These are phyloP conservation scores for Cervus canadensis DNA, from an alignment of 2,113 vertebrate genomes.

Conservation along the genomic window DNA sequence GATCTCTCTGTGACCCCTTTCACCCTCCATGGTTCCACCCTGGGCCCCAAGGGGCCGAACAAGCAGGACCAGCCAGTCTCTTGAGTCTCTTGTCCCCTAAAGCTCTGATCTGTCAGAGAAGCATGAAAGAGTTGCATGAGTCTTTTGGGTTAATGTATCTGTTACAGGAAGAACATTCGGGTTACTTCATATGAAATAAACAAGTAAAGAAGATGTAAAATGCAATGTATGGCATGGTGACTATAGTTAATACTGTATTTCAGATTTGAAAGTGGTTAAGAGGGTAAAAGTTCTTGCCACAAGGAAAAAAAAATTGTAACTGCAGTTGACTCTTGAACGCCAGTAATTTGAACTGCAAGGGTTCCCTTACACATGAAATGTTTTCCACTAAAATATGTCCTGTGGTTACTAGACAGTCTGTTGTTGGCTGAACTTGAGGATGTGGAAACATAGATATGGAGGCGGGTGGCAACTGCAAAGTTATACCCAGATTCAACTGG, in stretches of 20 bases:
- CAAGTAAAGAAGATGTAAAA: background rate
- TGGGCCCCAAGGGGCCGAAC: background rate
- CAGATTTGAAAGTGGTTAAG: background rate
- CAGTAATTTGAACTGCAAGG: background rate
- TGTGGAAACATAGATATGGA: background rate
- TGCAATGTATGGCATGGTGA: background rate
- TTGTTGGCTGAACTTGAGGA: background rate
- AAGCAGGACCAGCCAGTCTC: too few species aligned
- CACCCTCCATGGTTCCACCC: background rate
- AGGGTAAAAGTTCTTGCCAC: background rate
- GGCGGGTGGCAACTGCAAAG: background rate
- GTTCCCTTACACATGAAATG: background rate
- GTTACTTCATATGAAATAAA: background rate
- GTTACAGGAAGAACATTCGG: background rate
- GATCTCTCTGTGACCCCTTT: background rate
- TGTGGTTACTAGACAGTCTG: background rate
- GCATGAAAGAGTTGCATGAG: background rate
- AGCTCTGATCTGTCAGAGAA: background rate
- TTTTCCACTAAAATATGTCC: background rate
- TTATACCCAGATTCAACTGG: background rate
- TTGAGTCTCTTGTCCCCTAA: background rate
- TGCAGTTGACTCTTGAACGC: background rate
- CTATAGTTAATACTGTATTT: background rate
- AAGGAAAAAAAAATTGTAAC: background rate
- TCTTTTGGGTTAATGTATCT: background rate